phyloP scores from a whole-genome alignment of 2,113 vertebrate species.

The Xenotilapia flavipinnis region DNA sequence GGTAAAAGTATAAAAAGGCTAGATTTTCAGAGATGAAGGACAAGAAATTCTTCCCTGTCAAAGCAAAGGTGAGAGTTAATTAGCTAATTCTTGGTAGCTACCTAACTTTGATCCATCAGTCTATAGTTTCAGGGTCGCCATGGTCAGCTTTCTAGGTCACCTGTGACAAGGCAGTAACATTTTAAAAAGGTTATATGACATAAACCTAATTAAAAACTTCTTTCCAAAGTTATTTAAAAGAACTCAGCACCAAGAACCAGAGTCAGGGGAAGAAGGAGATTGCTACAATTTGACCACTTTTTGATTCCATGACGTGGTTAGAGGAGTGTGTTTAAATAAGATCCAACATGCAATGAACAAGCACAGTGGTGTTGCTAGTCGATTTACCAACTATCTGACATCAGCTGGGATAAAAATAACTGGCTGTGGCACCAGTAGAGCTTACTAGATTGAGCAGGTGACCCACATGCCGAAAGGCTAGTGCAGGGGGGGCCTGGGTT shows the following conservation, averaged over 20 bases:
- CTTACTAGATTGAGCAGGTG: background rate
- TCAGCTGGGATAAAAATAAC: background rate
- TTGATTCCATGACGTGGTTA: background rate
- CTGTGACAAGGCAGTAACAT: background rate
- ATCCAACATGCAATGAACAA: background rate
- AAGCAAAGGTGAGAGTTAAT: background rate
- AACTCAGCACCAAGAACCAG: background rate
- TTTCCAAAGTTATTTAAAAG: background rate
- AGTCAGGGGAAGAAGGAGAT: background rate
- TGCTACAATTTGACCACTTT: background rate
- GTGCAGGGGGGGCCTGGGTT: background rate
- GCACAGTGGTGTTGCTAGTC: background rate
- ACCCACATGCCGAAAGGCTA: background rate
- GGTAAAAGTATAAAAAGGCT: background rate
- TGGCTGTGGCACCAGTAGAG: background rate
- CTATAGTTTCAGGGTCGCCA: background rate
- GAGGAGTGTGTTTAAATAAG: background rate
- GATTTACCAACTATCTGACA: background rate
- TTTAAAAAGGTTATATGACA: background rate
- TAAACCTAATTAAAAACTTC: background rate
- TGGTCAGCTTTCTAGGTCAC: background rate
- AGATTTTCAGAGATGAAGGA: background rate
- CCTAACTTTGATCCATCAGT: background rate
- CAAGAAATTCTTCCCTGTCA: background rate
- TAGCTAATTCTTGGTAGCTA: background rate